Evolutionary conservation across 2,797 vertebrate genomes (phyloP).

Genomic region (Pseudochaenichthys georgianus): DNA sequence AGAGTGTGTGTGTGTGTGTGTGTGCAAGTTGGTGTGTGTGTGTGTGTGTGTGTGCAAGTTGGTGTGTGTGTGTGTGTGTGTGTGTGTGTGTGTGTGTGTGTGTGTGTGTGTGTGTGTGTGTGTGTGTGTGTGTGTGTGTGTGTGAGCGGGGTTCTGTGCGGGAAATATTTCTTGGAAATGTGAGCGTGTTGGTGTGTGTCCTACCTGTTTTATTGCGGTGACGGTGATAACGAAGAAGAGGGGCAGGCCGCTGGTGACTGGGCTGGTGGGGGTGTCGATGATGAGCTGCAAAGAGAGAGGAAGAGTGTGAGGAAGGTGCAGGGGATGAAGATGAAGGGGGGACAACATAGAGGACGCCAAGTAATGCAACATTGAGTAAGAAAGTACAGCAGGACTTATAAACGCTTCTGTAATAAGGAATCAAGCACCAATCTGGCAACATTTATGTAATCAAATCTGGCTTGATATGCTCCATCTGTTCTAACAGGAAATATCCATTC

Average conservation of each 20-base stretch:
- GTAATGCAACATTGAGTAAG: slow-evolving; percentile 48
- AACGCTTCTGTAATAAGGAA: slow-evolving; percentile 30
- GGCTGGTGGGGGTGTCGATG: slow-evolving; percentile 98
- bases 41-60: too few relatives aligned
- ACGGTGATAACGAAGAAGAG: slow-evolving; percentile 98
- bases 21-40: slow-evolving; percentile 26
- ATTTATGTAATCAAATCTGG: slow-evolving; percentile 21
- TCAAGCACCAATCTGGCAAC: slow-evolving; percentile 11
- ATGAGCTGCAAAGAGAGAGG: slow-evolving; percentile 87
- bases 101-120: slow-evolving; percentile 31
- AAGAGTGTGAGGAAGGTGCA: slow-evolving; percentile 23
- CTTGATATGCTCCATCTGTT: slow-evolving; percentile 21
- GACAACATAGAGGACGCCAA: slow-evolving; percentile 38
- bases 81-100: slow-evolving; percentile 20
- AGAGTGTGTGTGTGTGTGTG: slow-evolving; percentile 28
- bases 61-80: slow-evolving; percentile 15
- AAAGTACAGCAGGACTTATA: slow-evolving; percentile 28
- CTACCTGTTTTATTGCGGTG: slow-evolving; percentile 98
- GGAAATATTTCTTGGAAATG: slow-evolving; percentile 35
- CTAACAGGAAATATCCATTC: not conserved
- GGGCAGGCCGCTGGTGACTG: slow-evolving; percentile 96
- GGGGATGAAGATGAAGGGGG: not conserved
- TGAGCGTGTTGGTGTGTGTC: slow-evolving; percentile 49
- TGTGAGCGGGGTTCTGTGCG: slow-evolving; percentile 12
- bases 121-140: slow-evolving; percentile 26